Base-by-base conservation (phyloP, 2,888 invertebrate species). In the Xanthia icteritia region DNA sequence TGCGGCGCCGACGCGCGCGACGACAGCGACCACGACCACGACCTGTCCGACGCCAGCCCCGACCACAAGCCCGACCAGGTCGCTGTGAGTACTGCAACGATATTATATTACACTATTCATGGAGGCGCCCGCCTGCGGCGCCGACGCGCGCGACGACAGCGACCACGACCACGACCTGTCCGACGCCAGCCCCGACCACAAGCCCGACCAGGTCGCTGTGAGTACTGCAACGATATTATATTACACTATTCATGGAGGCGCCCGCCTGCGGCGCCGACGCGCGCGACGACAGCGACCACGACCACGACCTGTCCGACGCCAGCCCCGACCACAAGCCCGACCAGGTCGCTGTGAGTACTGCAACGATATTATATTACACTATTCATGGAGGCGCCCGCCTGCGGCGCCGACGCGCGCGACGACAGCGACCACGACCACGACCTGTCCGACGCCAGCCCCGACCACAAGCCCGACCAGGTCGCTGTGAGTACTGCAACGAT, bases 231-330 rank as follows among this genome's bases (percentile, higher is more conserved):
- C 17, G 0, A 45, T 45, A 17, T 5, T 48, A 13, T 45, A 42
- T 9, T 13, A n/a, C n/a, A n/a, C n/a, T n/a, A n/a, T n/a, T n/a
- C 15, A 98, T 99, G 98, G 97, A 94, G 94, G 96, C 93, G 90
- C 94, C 92, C 86, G 0, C 90, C 80, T 42, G 75, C 78, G 45
- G 89, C 78, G 82, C 91, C 93, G 79, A 94, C 82, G 88, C 93
- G 79, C 94, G 94, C 84, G 96, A 95, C 89, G 94, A 94, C 86
- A 92, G 92, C 82, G 93, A 92, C 82, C 87, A 82, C 85, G 90
- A 92, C 72, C 87, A 79, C 81, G 88, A 89, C 65, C 42, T 73
- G 36, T 54, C 82, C 56, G 88, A 86, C 83, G 39, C 79, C 81
- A 85, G 86, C 68, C 84, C 89, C 76, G 82, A 89, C 1, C 89